These are phyloP conservation scores for Sinocyclocheilus rhinocerous DNA, from an alignment of 2,113 vertebrate genomes.

Conservation along the genomic window DNA sequence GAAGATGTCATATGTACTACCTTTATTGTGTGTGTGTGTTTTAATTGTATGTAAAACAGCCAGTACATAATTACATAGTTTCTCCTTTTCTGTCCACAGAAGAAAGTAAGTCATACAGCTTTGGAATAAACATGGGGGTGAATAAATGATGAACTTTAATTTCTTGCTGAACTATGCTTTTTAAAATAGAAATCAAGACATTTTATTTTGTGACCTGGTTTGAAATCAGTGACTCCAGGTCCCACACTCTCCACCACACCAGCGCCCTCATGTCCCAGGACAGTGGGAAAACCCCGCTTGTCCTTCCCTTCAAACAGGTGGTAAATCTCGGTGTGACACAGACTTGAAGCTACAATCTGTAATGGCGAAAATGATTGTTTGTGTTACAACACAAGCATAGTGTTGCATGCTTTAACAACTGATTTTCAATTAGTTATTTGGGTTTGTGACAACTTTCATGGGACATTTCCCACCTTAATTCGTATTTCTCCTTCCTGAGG, in stretches of 20 bases:
- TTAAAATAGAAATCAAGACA: not conserved
- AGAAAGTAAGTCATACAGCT: not conserved
- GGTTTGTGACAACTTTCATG: not conserved
- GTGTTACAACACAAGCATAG: not conserved
- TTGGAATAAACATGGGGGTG: not conserved
- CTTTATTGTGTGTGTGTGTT: not conserved
- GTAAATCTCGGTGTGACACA: slow-evolving; percentile 83
- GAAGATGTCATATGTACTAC: not conserved
- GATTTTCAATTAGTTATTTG: not conserved
- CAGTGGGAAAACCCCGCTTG: slow-evolving; percentile 73
- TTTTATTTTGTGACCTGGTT: slow-evolving; percentile 72
- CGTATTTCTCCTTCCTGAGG: slow-evolving; percentile 82
- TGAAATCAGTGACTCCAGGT: slow-evolving; percentile 80
- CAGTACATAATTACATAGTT: not conserved
- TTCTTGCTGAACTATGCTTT: not conserved
- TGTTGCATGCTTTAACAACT: not conserved
- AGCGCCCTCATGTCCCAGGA: slow-evolving; percentile 84
- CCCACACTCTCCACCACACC: slow-evolving; percentile 86
- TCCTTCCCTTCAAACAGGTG: slow-evolving; percentile 67
- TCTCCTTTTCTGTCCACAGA: too few relatives aligned
- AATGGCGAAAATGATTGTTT: not conserved
- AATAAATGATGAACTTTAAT: not conserved
- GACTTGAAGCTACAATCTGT: slow-evolving; percentile 81
- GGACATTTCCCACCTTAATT: slow-evolving; percentile 77
- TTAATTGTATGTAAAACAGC: not conserved